Conservation (phyloP, 2,113 vertebrate species). For the Malurus cyaneus region DNA sequence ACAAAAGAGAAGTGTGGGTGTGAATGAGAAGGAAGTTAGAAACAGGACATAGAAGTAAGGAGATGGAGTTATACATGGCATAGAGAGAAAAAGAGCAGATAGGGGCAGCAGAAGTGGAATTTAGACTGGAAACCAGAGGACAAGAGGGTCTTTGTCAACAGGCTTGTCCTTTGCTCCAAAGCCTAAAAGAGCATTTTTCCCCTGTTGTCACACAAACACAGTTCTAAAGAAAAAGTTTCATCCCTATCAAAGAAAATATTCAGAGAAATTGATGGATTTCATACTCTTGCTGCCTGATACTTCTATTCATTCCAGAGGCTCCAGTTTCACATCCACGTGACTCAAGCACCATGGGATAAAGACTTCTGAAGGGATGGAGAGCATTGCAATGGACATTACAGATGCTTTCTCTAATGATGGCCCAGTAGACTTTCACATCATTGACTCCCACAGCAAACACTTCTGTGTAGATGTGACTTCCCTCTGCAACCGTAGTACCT, state of each 20-base stretch:
- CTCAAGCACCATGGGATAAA: neutral
- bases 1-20: neutral
- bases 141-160: neutral
- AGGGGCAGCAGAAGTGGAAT: neutral
- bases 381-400: neutral
- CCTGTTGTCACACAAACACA: neutral
- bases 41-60: neutral
- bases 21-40: neutral
- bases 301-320: neutral
- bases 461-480: neutral
- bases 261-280: neutral
- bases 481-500: neutral
- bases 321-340: neutral
- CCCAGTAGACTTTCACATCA: neutral
- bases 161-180: neutral
- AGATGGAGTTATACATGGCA: fast-evolving
- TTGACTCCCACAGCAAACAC: fast-evolving
- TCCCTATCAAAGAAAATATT: neutral
- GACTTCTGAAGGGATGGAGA: neutral
- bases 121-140: neutral
- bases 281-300: neutral
- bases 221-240: neutral
- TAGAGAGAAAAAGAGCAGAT: neutral
- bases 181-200: neutral
- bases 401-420: neutral